Evolutionary conservation across 2,113 vertebrate genomes (phyloP).

Genomic region (Cyphomyrus discorhynchus): DNA sequence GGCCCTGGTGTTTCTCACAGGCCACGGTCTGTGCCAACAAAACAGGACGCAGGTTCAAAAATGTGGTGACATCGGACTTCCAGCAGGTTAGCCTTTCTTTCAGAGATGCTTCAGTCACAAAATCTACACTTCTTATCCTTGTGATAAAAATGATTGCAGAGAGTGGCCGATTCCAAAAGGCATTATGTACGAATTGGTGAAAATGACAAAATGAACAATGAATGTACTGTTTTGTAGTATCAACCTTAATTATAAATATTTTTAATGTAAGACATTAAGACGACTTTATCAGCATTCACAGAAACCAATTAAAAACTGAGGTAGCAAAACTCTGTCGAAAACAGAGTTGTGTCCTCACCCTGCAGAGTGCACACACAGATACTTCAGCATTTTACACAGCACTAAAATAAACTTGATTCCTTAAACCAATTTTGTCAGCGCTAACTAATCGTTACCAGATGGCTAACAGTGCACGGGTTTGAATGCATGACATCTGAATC

Average conservation of each 20-base stretch:
- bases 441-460: slow-evolving; percentile 8
- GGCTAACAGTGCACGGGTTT: not conserved
- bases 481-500: slow-evolving; percentile 7
- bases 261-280: not conserved
- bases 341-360: not conserved
- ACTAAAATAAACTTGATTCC: not conserved
- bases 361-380: not conserved
- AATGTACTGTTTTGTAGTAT: not conserved
- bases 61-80: not conserved
- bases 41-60: not conserved
- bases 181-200: not conserved
- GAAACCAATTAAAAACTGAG: not conserved
- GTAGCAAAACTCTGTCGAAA: not conserved
- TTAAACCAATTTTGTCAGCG: slow-evolving; percentile 9
- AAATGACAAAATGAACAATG: not conserved
- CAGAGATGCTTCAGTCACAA: not conserved
- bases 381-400: not conserved
- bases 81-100: not conserved
- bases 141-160: not conserved
- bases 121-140: not conserved
- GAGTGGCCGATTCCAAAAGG: not conserved
- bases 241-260: not conserved
- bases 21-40: not conserved
- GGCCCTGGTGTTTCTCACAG: not conserved
- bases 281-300: not conserved